A percentile compares a stretch with the other conserved stretches of the same genome.
These are phyloP conservation scores for Drosophila ironensis DNA, from an alignment of 1,140 invertebrate genomes.

Conservation along the genomic window DNA sequence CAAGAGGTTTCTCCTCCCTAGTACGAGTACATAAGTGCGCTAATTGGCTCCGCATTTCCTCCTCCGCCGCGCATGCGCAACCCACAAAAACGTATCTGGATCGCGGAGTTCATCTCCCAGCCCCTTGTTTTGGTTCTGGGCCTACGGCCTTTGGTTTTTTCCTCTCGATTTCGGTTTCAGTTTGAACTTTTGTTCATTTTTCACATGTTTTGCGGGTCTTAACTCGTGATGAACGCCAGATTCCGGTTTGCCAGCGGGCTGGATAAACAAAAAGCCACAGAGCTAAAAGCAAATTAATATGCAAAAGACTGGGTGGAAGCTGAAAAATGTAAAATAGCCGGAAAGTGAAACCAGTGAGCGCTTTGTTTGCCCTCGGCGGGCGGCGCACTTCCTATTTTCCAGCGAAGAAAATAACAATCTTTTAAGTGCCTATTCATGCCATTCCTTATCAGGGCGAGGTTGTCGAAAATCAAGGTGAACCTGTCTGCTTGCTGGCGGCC, in stretches of 20 bases:
- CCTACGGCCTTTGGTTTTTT: slow-evolving; percentile 51
- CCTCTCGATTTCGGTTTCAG: slow-evolving; percentile 58
- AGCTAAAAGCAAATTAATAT: slow-evolving; percentile 29
- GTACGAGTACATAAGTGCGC: slow-evolving; percentile 7
- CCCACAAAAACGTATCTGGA: neutral
- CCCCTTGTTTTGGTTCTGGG: slow-evolving; percentile 45
- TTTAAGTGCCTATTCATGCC: slow-evolving; percentile 49
- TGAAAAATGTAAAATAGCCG: slow-evolving; percentile 15
- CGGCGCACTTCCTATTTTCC: slow-evolving; percentile 13
- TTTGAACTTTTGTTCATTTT: slow-evolving; percentile 2
- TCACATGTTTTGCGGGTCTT: slow-evolving; percentile 46
- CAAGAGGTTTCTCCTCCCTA: slow-evolving; percentile 3
- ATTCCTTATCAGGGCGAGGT: slow-evolving; percentile 45
- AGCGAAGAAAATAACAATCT: neutral
- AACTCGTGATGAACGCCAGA: slow-evolving; percentile 54
- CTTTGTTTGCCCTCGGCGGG: slow-evolving; percentile 20
- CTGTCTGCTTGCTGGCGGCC: slow-evolving; percentile 29
- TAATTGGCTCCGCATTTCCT: slow-evolving; percentile 50
- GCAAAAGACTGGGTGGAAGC: slow-evolving; percentile 13
- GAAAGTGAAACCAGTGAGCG: slow-evolving; percentile 53
- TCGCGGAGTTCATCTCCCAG: neutral
- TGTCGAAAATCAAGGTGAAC: slow-evolving; percentile 16
- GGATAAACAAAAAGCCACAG: slow-evolving; percentile 12
- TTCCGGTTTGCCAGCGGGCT: slow-evolving; percentile 56
- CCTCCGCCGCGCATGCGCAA: slow-evolving; percentile 56